Evolutionary conservation across 2,888 invertebrate species (phyloP), one percentile per base, ranked within the genome.

Genomic region (Drosophila prolongata): DNA sequence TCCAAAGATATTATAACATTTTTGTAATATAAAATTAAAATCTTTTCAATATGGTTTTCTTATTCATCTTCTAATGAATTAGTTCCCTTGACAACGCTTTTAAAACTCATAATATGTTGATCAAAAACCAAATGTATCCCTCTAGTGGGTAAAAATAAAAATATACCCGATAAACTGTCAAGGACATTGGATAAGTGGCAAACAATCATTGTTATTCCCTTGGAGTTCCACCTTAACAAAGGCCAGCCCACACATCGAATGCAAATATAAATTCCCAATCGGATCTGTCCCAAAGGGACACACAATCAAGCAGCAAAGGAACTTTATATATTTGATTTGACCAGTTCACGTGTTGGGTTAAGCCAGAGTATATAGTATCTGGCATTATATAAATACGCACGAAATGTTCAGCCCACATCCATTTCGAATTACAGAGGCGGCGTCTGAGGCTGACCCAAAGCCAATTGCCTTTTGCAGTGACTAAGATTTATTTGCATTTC

Each of bases 401-500:
- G 70, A 72, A 72, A 37, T 46, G 62, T 16, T 55, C 37, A 54
- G 60, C 71, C 69, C 69, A 69, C 69, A 49, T 70, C 52, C 65
- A 65, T 65, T 65, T 66, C 66, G 35, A 66, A 46, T 46, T 46
- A 53, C 53, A 46, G 38, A 64, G 43, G 35, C 65, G 65, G 24
- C 65, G 65, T 54, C 66, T 53, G 66, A 47, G 53, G 43, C 78
- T 78, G 81, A 79, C 79, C 73, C 71, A 84, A 75, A 81, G 79
- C 81, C 84, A 82, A 82, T 84, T 85, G 84, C 81, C 79, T 83
- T 81, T 56, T 62, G 64, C 73, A 77, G 75, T 82, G 85, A 81
- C 79, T 82, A 84, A 84, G 81, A 82, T 82, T 82, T 82, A 82
- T 82, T 84, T 82, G 81, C 81, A 82, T 82, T 84, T 84, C 81